Percentiles rank a stretch among this genome's conserved stretches.
Evolutionary conservation across 2,113 vertebrate species (phyloP).

Genomic region (Microtus pennsylvanicus): DNA sequence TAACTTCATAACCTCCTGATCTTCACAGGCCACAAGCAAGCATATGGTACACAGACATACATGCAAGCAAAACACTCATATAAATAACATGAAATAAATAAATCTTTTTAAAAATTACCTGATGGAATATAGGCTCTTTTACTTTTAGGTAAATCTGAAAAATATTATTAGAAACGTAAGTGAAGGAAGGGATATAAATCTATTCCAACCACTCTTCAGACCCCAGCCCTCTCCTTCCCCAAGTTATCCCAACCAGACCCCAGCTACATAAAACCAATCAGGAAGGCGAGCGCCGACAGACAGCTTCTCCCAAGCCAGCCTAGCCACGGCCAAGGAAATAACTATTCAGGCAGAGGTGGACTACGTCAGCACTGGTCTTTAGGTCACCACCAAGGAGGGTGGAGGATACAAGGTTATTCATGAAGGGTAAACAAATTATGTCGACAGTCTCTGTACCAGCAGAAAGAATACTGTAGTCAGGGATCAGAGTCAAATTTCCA

Average conservation of each 20-base stretch:
- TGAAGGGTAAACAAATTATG: neutral
- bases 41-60: neutral
- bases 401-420: neutral
- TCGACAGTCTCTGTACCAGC: neutral
- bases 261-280: neutral
- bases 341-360: neutral
- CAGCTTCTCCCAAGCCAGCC: neutral
- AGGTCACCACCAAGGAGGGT: neutral
- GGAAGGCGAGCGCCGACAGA: neutral
- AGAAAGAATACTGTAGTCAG: neutral
- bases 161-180: slow-evolving; percentile 69
- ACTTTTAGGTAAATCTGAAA: slow-evolving; percentile 95
- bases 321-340: neutral
- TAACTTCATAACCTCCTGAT: neutral
- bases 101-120: slow-evolving; percentile 88
- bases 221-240: neutral
- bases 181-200: slow-evolving; percentile 52
- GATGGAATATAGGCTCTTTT: slow-evolving; percentile 98
- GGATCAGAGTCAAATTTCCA: slow-evolving; percentile 31
- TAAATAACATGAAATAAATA: neutral
- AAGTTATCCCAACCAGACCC: neutral
- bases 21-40: neutral
- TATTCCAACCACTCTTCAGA: slow-evolving; percentile 23
- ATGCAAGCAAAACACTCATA: neutral
- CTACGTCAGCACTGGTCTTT: neutral